Base-by-base conservation (phyloP, 2,888 invertebrate species). In the Ennomos quercinarius region DNA sequence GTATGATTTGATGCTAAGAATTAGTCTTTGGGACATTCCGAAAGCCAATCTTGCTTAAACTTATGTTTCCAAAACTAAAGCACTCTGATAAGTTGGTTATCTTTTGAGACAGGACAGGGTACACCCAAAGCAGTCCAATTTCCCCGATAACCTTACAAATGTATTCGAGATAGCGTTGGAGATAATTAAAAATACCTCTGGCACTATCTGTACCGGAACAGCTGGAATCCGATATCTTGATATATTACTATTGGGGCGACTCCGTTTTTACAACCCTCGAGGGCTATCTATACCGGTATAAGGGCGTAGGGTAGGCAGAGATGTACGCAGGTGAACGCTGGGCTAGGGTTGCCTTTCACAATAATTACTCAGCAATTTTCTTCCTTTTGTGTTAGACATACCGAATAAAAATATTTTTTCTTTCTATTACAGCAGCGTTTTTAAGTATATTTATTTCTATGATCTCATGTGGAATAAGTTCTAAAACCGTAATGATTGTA, bases 221-320 rank as follows among this genome's bases (percentile, higher is more conserved):
- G 73, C 74, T 73, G 82, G 83, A 83, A 86, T 82, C 70, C 82
- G 81, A 86, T 89, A 89, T 86, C 86, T 81, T 87, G 86, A 87
- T 89, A 81, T 83, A 87, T 86, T 81, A 79, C 77, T 68, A 72
- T 71, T 71, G 76, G 88, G 83, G 86, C 68, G 77, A 71, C 79
- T 78, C 72, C 77, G 72, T 81, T 86, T 86, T 87, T 84, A 85
- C 83, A 82, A 81, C 81, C 86, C 84, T 74, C 73, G 66, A 75
- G 81, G 84, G 83, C 70, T 68, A 62, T 63, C 55, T 66, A 54
- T 61, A 55, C 56, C 53, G 49, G 49, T 55, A 76, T 74, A 73
- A 51, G 49, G 57, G 57, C 56, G 53, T 55, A 55, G 63, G 43
- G 61, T 42, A 36, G 47, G 12, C 60, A 61, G 60, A 51, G 51